Percentiles rank a stretch among this genome's conserved stretches.
These are phyloP conservation scores for Entomobrya multifasciata DNA, from an alignment of 2,888 invertebrate species.

Conservation along the genomic window DNA sequence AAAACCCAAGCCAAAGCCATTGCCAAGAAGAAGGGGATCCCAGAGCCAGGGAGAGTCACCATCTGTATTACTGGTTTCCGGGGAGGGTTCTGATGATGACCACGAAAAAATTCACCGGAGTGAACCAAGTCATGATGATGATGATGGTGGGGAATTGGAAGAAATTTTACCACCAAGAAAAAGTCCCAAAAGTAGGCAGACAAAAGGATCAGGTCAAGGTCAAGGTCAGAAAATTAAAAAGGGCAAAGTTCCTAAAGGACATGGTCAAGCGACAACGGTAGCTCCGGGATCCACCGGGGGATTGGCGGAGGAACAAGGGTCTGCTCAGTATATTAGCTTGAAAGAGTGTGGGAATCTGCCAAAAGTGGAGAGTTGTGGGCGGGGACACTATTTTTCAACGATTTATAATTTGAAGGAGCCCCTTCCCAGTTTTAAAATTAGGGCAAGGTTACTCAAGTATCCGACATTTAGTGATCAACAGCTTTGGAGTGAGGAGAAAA, in stretches of 20 bases:
- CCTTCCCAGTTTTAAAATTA: slow-evolving; percentile 59
- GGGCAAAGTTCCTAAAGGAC: not conserved
- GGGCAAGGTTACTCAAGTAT: slow-evolving; percentile 71
- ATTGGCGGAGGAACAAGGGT: not conserved
- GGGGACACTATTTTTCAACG: slow-evolving; percentile 51
- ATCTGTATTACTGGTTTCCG: not conserved
- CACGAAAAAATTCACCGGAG: too few relatives aligned
- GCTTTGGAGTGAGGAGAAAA: slow-evolving; percentile 57
- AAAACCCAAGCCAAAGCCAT: slow-evolving; percentile 8
- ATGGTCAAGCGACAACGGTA: not conserved
- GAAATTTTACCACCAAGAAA: not conserved
- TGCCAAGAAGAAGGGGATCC: slow-evolving; percentile 17
- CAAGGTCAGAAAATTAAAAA: slow-evolving; percentile 9
- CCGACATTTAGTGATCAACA: slow-evolving; percentile 58
- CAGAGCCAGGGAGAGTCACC: too few relatives aligned
- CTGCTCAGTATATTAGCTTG: slow-evolving; percentile 30
- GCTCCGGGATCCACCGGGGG: not conserved
- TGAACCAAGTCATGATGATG: not conserved
- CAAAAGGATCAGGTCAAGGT: too few relatives aligned
- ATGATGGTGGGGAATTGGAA: not conserved
- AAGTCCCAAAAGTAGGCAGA: not conserved
- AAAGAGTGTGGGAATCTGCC: slow-evolving; percentile 51
- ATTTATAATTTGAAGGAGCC: slow-evolving; percentile 59
- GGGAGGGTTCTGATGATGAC: not conserved
- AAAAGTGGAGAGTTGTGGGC: slow-evolving; percentile 59